Evolutionary conservation across 2,797 vertebrate species (phyloP).

Genomic region (Acanthis flammea): DNA sequence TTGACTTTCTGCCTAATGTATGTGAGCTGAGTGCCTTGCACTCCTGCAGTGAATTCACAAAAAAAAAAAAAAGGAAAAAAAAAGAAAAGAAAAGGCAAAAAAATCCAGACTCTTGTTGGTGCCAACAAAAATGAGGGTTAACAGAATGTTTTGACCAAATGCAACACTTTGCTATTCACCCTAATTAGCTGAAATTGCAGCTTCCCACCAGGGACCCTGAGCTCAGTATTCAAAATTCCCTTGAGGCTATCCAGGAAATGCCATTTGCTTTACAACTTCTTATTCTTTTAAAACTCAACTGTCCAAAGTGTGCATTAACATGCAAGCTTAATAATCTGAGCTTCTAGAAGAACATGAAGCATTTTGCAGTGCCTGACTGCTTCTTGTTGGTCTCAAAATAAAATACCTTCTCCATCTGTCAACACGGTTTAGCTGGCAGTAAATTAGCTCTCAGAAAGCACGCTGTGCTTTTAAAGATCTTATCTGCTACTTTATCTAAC

Average conservation of each 20-base stretch:
- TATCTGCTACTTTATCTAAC: constrained; percentile 78
- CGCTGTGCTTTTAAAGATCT: constrained; percentile 65
- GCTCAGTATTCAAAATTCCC: constrained; percentile 78
- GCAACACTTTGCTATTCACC: constrained; percentile 78
- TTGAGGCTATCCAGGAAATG: constrained; percentile 82
- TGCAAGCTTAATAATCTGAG: constrained; percentile 67
- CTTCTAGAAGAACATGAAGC: constrained; percentile 56
- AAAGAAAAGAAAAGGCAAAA: constrained; percentile 7
- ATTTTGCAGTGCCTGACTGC: constrained; percentile 61
- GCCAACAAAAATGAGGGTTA: constrained; percentile 83
- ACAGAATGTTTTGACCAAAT: constrained; percentile 81
- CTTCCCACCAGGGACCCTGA: constrained; percentile 74
- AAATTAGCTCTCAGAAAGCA: constrained; percentile 70
- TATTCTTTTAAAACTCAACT: constrained; percentile 76
- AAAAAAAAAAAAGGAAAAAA: neutral
- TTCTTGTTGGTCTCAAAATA: constrained; percentile 63
- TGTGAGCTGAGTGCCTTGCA: constrained; percentile 78
- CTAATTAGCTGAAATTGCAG: constrained; percentile 83
- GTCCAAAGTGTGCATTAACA: constrained; percentile 75
- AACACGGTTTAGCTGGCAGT: constrained; percentile 65
- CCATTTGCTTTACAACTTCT: constrained; percentile 81
- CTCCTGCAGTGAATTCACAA: constrained; percentile 79
- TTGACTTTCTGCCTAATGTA: constrained; percentile 84
- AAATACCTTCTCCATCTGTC: constrained; percentile 72
- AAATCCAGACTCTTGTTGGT: constrained; percentile 71